Conservation (phyloP, 2,888 invertebrate genomes). For the Pegoplata infirma region DNA sequence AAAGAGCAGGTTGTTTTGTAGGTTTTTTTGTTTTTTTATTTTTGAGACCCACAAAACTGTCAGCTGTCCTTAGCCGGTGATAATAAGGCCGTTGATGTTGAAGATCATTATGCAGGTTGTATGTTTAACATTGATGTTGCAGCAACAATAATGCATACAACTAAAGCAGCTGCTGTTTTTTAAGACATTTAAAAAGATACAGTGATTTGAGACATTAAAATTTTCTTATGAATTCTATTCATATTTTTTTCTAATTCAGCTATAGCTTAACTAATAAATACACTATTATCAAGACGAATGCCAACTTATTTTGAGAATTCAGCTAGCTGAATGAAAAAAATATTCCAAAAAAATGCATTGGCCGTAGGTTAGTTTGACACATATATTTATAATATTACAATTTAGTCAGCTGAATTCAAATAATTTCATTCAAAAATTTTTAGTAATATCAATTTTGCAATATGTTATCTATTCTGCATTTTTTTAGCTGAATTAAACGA, state of each 20-base stretch:
- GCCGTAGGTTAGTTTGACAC: too few species aligned
- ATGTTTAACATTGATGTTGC: conserved; percentile 24
- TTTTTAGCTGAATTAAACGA: too few species aligned
- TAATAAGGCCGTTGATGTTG: conserved; percentile 32
- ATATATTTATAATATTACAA: too few species aligned
- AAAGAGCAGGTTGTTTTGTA: conserved; percentile 50
- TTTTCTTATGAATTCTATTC: too few species aligned
- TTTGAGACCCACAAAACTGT: conserved; percentile 44
- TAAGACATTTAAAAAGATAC: neutral
- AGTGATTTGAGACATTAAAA: conserved; percentile 1
- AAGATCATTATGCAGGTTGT: conserved; percentile 39
- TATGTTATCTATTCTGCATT: too few species aligned
- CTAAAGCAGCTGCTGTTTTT: conserved; percentile 38
- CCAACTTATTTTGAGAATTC: neutral
- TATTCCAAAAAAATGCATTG: too few species aligned
- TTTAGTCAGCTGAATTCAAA: too few species aligned
- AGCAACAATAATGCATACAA: conserved; percentile 41
- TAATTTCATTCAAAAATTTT: too few species aligned
- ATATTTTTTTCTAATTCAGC: too few species aligned
- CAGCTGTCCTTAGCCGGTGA: conserved; percentile 56
- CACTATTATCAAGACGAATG: too few species aligned
- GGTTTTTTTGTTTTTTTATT: neutral
- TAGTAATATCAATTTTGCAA: too few species aligned
- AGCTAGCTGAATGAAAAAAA: neutral
- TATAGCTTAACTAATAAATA: neutral